Percentiles rank a stretch among this genome's conserved stretches.
Evolutionary conservation across 2,888 invertebrate genomes (phyloP).

Genomic region (Lydus trimaculatus): DNA sequence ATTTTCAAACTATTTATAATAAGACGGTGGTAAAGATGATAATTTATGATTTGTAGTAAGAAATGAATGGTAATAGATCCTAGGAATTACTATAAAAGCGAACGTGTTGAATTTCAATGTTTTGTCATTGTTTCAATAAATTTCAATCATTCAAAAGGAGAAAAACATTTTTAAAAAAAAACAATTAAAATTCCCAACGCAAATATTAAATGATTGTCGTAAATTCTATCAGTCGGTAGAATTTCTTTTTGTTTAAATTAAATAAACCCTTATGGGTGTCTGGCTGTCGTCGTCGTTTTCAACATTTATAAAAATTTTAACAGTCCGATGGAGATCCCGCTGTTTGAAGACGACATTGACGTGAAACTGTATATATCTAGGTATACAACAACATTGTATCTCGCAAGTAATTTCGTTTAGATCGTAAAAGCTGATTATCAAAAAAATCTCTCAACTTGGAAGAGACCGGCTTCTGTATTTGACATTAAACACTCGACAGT

Average conservation of each 20-base stretch:
- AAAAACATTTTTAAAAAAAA: neutral
- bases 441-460: constrained; percentile 29
- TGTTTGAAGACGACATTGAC: constrained; percentile 32
- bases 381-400: constrained; percentile 23
- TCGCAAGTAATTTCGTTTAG: constrained; percentile 38
- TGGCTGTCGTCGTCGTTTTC: neutral
- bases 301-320: constrained; percentile 12
- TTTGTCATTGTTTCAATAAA: constrained; percentile 1
- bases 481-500: constrained; percentile 9
- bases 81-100: constrained; percentile 4
- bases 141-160: neutral
- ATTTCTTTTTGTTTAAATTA: neutral
- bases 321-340: constrained; percentile 32
- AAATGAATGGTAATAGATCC: constrained; percentile 17
- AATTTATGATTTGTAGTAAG: constrained; percentile 14
- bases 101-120: constrained; percentile 2
- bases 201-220: neutral
- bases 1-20: too few relatives aligned
- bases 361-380: neutral
- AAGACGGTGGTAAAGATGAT: constrained; percentile 1
- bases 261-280: neutral
- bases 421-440: constrained; percentile 36
- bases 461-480: constrained; percentile 23
- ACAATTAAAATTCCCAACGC: neutral
- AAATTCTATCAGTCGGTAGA: neutral